phyloP scores from a whole-genome alignment of 2,888 invertebrate genomes.

The Timema cristinae region DNA sequence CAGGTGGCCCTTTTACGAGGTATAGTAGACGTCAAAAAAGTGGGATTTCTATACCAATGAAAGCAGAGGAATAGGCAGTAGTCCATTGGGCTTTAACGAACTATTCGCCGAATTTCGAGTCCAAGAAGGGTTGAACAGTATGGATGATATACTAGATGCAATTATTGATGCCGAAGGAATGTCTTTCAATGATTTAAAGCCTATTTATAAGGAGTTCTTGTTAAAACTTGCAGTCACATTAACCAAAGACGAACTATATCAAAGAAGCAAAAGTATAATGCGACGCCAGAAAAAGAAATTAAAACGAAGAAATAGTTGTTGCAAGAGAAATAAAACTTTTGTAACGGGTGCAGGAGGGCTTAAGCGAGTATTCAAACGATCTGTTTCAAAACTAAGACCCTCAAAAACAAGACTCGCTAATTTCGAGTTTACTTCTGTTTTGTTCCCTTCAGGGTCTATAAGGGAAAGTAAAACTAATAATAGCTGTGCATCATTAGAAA shows the following conservation, averaged over 20 bases:
- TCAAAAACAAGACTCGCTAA: constrained; percentile 28
- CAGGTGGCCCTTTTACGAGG: constrained; percentile 65
- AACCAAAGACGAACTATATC: constrained; percentile 88
- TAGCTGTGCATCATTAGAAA: constrained; percentile 2
- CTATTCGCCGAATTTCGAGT: constrained; percentile 82
- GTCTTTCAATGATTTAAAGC: constrained; percentile 89
- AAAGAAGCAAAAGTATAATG: constrained; percentile 87
- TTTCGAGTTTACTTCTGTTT: constrained; percentile 46
- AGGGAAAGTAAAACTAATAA: constrained; percentile 2
- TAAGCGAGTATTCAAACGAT: constrained; percentile 61
- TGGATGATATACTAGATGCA: constrained; percentile 82
- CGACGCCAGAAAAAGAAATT: constrained; percentile 72
- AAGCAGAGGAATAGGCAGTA: constrained; percentile 56
- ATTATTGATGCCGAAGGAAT: constrained; percentile 89
- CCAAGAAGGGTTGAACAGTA: constrained; percentile 81
- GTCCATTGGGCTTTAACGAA: constrained; percentile 81
- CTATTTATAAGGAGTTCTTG: constrained; percentile 85
- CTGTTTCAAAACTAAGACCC: constrained; percentile 37
- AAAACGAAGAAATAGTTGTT: constrained; percentile 53
- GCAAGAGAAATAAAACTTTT: constrained; percentile 46
- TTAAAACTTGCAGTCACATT: constrained; percentile 81
- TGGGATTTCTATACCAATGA: constrained; percentile 1
- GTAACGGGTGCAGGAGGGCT: constrained; percentile 53
- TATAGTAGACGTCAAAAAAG: constrained; percentile 42
- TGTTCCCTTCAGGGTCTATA: constrained; percentile 41